phyloP scores from a whole-genome alignment of 2,797 vertebrate genomes.

The Chiroxiphia lanceolata region DNA sequence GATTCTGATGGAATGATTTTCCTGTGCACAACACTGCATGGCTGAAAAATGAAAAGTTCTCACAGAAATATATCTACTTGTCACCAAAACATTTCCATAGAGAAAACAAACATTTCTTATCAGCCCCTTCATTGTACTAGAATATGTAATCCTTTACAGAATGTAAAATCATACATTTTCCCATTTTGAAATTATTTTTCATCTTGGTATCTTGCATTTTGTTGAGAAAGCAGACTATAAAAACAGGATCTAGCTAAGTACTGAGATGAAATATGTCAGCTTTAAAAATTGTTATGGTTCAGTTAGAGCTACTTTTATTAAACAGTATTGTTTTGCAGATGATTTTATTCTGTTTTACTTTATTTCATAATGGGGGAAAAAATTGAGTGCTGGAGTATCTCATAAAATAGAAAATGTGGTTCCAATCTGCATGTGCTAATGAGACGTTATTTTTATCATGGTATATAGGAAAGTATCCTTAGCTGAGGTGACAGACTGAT shows the following conservation, averaged over 20 bases:
- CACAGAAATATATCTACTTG: not conserved
- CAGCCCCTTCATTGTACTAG: not conserved
- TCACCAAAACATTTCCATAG: not conserved
- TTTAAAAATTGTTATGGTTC: not conserved
- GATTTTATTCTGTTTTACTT: not conserved
- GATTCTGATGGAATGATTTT: not conserved
- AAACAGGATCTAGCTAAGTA: not conserved
- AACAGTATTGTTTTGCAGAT: not conserved
- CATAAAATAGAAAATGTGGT: not conserved
- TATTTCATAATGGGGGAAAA: not conserved
- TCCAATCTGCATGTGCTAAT: slow-evolving; percentile 11
- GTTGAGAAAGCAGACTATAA: not conserved
- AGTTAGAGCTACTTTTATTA: not conserved
- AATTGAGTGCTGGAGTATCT: not conserved
- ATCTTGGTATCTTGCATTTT: not conserved
- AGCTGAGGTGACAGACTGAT: not conserved
- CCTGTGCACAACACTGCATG: not conserved
- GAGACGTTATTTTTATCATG: slow-evolving; percentile 7
- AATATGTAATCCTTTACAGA: not conserved
- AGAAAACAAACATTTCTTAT: not conserved
- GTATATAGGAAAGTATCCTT: not conserved
- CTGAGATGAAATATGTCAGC: not conserved
- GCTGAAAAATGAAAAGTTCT: not conserved
- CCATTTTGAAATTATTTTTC: not conserved
- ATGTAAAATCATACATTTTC: not conserved